These are phyloP conservation scores for Leptinotarsa undecemlineata DNA, from an alignment of 1,140 invertebrate genomes.

Conservation along the genomic window DNA sequence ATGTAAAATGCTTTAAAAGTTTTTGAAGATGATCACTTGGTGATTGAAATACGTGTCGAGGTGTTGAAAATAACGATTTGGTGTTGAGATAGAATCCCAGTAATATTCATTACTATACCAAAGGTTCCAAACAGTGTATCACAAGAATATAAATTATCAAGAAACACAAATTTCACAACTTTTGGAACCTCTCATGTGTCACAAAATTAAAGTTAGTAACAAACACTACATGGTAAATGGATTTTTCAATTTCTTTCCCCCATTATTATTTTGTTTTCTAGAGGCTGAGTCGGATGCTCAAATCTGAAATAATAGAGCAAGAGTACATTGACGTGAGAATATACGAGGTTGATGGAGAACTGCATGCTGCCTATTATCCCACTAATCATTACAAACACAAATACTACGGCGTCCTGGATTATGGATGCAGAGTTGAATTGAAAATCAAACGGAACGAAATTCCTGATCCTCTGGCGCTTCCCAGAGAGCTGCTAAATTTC, in stretches of 20 bases:
- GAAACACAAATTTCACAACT: too few species aligned
- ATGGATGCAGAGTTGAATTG: constrained; percentile 44
- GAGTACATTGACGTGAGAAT: constrained; percentile 61
- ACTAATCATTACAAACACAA: constrained; percentile 46
- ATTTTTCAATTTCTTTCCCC: too few species aligned
- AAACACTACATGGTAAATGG: background rate
- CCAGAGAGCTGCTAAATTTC: constrained; percentile 39
- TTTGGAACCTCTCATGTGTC: background rate
- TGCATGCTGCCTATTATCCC: constrained; percentile 60
- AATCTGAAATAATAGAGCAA: constrained; percentile 57
- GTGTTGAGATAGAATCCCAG: too few species aligned
- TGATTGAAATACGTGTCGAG: too few species aligned
- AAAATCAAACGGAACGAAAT: constrained; percentile 47
- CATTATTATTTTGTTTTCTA: constrained; percentile 30
- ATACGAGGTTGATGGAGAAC: constrained; percentile 58
- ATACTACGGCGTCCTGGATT: constrained; percentile 45
- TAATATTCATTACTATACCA: too few species aligned
- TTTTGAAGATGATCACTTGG: too few species aligned
- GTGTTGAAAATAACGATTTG: too few species aligned
- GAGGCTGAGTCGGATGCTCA: constrained; percentile 59
- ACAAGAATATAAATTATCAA: too few species aligned
- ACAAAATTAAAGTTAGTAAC: background rate
- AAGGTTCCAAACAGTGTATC: too few species aligned
- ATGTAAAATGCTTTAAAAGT: too few species aligned
- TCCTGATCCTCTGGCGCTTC: constrained; percentile 30